Evolutionary conservation across 2,797 vertebrate genomes (phyloP), one percentile per base, ranked within the genome.

Genomic region (Cyclura pinguis): DNA sequence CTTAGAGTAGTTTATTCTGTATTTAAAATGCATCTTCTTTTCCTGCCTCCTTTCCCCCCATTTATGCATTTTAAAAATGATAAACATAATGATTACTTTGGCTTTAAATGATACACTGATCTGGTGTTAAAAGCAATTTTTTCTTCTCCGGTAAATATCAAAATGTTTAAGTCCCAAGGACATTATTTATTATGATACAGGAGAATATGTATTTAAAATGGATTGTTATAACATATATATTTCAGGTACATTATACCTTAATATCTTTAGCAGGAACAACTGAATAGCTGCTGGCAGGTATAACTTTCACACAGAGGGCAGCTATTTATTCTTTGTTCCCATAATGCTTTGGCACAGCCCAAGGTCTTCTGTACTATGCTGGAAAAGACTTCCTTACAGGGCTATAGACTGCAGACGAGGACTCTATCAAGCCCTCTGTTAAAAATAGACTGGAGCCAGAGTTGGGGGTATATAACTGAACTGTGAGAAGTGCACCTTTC

Each of bases 1-100:
- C 94, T 97, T 96, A 94, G 52, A 84, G 1, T 74, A 94, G 92
- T 91, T 95, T 95, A 94, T 95, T 93, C 93, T 92, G 73, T 94
- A 84, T 89, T 96, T 95, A 95, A 97, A 96, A 96, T 91, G 92
- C 94, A 92, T 93, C 96, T 94, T 92, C 38, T 87, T 7, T 12
- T 35, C 6, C 4, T 27, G 14, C 14, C 50, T 69, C 2, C 22
- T 6, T 8, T 6, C 59, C 29, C 22, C 27, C 95, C 92, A 96
- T 92, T 90, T 93, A 92, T 90, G 93, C 86, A 95, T 93, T 95
- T 95, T 95, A 93, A 94, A 95, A 94, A 91, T 92, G 93, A 95
- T 95, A 94, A 96, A 95, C 92, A 91, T 94, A 85, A 95, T 94
- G 93, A 95, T 93, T 92, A 87, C 81, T 91, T 86, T 87, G 92